Conservation (phyloP, 2,113 vertebrate species). For the Heptranchias perlo region DNA sequence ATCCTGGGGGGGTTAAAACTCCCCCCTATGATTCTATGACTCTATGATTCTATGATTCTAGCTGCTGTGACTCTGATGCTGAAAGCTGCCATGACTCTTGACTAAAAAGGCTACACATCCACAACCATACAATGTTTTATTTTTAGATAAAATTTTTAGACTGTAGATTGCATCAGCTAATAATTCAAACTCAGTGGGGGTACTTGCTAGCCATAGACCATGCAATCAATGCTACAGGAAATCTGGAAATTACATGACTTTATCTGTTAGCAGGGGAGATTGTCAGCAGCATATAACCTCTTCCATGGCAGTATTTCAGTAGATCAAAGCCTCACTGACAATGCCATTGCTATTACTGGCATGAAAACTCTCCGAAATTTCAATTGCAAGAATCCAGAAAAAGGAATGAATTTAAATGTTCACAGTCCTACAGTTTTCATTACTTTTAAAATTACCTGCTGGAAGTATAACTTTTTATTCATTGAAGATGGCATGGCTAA, state of each 20-base stretch:
- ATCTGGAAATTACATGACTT: conserved; percentile 11
- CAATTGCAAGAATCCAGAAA: not conserved
- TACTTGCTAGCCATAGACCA: not conserved
- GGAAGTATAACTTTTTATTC: not conserved
- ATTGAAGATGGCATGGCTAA: not conserved
- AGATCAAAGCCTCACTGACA: conserved; percentile 6
- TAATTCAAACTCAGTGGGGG: not conserved
- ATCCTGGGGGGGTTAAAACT: no score
- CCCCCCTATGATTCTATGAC: no score
- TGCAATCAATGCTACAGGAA: not conserved
- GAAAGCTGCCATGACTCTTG: not conserved
- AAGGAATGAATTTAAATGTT: conserved; percentile 18
- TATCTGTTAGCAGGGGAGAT: not conserved
- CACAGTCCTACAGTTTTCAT: not conserved
- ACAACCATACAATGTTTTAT: not conserved
- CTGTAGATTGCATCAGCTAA: not conserved
- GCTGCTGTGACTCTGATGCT: not conserved
- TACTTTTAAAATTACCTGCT: not conserved
- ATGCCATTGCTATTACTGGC: conserved; percentile 3
- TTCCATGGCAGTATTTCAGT: not conserved
- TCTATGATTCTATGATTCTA: no score
- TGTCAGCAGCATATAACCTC: conserved; percentile 1
- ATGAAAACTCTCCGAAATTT: not conserved
- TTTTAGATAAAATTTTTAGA: no score
- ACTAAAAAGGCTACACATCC: not conserved